Conservation (phyloP, 1,140 invertebrate species). For the Zaprionus camerounensis region DNA sequence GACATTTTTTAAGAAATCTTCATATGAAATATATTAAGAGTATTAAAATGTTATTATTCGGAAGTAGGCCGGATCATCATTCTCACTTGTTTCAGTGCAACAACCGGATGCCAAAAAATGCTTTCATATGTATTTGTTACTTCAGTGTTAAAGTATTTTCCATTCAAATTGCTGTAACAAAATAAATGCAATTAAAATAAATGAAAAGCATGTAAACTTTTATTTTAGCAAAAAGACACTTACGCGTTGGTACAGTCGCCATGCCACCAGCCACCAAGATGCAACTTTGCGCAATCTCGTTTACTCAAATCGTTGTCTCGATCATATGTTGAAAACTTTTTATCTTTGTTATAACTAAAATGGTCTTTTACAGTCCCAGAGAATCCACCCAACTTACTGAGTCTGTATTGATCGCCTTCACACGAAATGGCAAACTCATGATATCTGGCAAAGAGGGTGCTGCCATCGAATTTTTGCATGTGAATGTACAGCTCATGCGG, state of each 20-base stretch:
- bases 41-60: too few species aligned
- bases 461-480: neutral
- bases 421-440: too few species aligned
- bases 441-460: neutral
- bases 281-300: too few species aligned
- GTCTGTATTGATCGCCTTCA: neutral
- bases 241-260: neutral
- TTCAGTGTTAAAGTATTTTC: neutral
- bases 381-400: neutral
- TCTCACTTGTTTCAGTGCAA: too few species aligned
- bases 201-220: too few species aligned
- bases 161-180: neutral
- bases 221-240: too few species aligned
- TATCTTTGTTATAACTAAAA: neutral
- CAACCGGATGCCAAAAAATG: too few species aligned
- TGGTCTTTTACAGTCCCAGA: neutral
- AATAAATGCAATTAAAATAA: too few species aligned
- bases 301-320: neutral
- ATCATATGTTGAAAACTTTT: neutral
- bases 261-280: neutral
- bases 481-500: constrained; percentile 2
- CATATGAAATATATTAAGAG: too few species aligned
- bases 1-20: too few species aligned
- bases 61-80: too few species aligned
- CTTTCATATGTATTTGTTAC: too few species aligned